Conservation (phyloP, 1,140 invertebrate genomes). For the Zaprionus tsacasi region DNA sequence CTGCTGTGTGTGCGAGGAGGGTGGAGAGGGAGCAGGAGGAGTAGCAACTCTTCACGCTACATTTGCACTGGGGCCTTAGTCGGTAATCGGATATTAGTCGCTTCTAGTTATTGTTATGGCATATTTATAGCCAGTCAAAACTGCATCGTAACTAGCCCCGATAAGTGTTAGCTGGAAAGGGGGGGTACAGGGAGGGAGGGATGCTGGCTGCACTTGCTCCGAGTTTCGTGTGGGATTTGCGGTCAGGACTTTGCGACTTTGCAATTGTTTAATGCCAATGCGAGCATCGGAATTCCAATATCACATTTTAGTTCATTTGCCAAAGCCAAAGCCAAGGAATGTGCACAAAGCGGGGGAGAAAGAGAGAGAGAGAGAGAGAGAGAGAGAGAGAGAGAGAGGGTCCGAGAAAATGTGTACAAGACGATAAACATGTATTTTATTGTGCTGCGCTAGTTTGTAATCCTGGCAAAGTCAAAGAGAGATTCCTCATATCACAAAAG, state of each 20-base stretch:
- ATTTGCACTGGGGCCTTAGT: slow-evolving; percentile 51
- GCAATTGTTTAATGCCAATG: slow-evolving; percentile 54
- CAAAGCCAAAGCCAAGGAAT: slow-evolving; percentile 42
- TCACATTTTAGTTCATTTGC: slow-evolving; percentile 56
- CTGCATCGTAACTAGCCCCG: slow-evolving; percentile 48
- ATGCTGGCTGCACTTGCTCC: not conserved
- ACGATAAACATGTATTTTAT: slow-evolving; percentile 1
- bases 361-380: not conserved
- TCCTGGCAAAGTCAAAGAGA: slow-evolving; percentile 6
- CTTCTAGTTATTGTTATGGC: slow-evolving; percentile 72
- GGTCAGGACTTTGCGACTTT: slow-evolving; percentile 50
- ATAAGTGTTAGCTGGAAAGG: slow-evolving; percentile 36
- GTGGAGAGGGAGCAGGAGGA: too few relatives aligned
- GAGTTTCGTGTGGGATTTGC: slow-evolving; percentile 35
- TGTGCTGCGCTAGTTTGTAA: slow-evolving; percentile 3
- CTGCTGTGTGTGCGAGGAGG: not conserved
- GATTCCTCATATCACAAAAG: slow-evolving; percentile 13
- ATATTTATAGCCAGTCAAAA: slow-evolving; percentile 72
- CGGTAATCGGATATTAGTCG: slow-evolving; percentile 77
- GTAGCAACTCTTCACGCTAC: slow-evolving; percentile 65
- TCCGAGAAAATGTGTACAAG: not conserved
- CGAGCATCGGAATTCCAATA: slow-evolving; percentile 60
- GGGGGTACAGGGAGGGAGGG: too few relatives aligned
- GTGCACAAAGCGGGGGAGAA: slow-evolving; percentile 25
- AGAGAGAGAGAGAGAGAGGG: not conserved